Base-by-base conservation (phyloP, 2,888 invertebrate species). In the Lasioglossum pauxillum region DNA sequence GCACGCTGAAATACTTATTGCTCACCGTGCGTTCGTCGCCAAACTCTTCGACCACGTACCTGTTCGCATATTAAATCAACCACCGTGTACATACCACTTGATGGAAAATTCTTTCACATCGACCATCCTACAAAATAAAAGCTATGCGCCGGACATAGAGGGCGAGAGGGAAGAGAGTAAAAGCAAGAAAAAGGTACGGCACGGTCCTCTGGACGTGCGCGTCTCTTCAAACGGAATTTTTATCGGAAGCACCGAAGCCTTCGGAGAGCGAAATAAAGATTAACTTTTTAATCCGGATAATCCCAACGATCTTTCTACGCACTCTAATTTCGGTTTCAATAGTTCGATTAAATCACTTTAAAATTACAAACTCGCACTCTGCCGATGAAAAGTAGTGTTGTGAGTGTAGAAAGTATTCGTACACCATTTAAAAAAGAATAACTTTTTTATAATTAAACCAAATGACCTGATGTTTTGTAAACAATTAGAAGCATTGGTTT, bases 1-100 rank as follows among this genome's bases (percentile, higher is more conserved):
- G 41, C 74, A 75, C n/a, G 46, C 75, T 84, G 84, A 88, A 90
- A 90, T 90, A 89, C 78, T 90, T 90, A 90, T 86, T 83, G 73
- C 67, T 53, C 49, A 0, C 14, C 80, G 60, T 53, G 41, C 49
- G 35, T 53, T 27, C 38, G 44, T 49, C 73, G 53, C 44, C 67
- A 31, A 71, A 46, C 77, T 38, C 27, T 46, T 46, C 38, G 76
- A 35, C 46, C 73, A 64, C 77, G 41, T 57, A 46, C 23, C 35
- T 49, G 73, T 76, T 49, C 67, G 67, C 69, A 41, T 53, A 31
- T 60, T 35, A 80, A 85, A 85, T 85, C 53, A 60, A 27, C 8
- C 27, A 10, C 44, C 23, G 64, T 57, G 27, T 38, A 27, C 19
- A 46, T 31, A 27, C 57, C 57, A 31, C 14, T 44, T 74, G 31